These are phyloP conservation scores for Phrynocephalus guinanensis DNA, from an alignment of 2,797 vertebrate genomes.

Conservation along the genomic window DNA sequence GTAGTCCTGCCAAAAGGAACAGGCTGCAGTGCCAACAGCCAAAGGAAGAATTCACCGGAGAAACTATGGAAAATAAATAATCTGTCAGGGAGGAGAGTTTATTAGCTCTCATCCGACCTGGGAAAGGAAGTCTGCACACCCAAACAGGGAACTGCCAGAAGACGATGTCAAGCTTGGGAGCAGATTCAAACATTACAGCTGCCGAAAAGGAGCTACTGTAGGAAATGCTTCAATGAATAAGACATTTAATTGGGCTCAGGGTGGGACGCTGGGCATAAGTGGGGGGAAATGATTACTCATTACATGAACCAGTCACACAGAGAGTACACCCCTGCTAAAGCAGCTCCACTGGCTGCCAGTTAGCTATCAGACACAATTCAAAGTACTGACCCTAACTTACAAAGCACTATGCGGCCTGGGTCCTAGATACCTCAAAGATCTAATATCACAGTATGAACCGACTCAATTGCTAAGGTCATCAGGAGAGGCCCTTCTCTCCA, in stretches of 20 bases:
- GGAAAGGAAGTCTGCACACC: conserved; percentile 12
- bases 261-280: not conserved
- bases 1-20: conserved; percentile 13
- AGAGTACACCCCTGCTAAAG: too few relatives aligned
- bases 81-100: not conserved
- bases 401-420: too few relatives aligned
- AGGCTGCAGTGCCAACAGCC: not conserved
- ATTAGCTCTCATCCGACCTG: conserved; percentile 5
- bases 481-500: too few relatives aligned
- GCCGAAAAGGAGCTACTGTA: not conserved
- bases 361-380: too few relatives aligned
- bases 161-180: not conserved
- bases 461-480: too few relatives aligned
- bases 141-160: not conserved
- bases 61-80: conserved; percentile 14
- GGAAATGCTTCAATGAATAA: not conserved
- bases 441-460: too few relatives aligned
- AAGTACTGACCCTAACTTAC: too few relatives aligned
- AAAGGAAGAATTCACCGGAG: not conserved
- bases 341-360: too few relatives aligned
- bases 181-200: not conserved
- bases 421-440: too few relatives aligned
- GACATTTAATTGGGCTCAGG: not conserved
- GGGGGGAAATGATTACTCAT: not conserved
- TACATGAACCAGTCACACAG: not conserved